A percentile compares a stretch with the other conserved stretches of the same genome.
Evolutionary conservation across 2,888 invertebrate genomes (phyloP).

Genomic region (Meteorus colon): DNA sequence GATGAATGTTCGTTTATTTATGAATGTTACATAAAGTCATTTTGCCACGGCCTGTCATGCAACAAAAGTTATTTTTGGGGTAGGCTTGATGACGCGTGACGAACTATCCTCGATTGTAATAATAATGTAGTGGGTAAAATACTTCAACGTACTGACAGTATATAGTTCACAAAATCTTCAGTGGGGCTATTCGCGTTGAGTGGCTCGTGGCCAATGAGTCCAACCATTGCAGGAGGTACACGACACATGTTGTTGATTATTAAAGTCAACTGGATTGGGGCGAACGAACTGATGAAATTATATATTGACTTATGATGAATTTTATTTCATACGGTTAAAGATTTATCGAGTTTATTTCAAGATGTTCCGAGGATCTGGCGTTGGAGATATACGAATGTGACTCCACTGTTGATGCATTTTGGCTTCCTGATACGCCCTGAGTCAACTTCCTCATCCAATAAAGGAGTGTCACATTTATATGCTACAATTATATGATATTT

Average conservation of each 20-base stretch:
- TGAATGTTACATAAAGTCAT: conserved; percentile 36
- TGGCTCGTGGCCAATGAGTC: conserved; percentile 49
- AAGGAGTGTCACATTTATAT: background rate
- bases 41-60: conserved; percentile 47
- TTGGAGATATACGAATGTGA: too few relatives aligned
- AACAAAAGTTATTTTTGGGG: conserved; percentile 51
- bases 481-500: conserved; percentile 17
- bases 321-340: background rate
- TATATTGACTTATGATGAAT: background rate
- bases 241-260: conserved; percentile 44
- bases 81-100: conserved; percentile 52
- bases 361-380: background rate
- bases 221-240: conserved; percentile 32
- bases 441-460: background rate
- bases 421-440: background rate
- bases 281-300: conserved; percentile 46
- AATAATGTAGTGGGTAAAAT: conserved; percentile 51
- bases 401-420: too few relatives aligned
- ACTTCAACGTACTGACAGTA: conserved; percentile 45
- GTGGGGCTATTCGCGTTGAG: conserved; percentile 48
- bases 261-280: conserved; percentile 47
- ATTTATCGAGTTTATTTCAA: background rate
- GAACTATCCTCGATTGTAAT: conserved; percentile 56
- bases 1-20: conserved; percentile 33
- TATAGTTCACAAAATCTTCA: conserved; percentile 23